phyloP scores from a whole-genome alignment of 1,140 invertebrate species.

The Muscidifurax raptorellus region DNA sequence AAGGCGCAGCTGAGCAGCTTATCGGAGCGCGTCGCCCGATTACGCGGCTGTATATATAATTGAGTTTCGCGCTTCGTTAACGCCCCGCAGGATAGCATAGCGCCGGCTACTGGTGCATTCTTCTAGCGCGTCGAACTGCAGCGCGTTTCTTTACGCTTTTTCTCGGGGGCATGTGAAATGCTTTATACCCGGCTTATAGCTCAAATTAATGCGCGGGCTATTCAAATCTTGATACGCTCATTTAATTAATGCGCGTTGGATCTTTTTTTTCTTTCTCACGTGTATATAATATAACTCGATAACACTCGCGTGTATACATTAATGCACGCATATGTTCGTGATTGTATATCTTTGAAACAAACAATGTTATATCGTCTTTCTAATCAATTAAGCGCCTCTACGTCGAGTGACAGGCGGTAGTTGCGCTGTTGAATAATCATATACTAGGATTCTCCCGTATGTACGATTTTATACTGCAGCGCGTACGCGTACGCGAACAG shows the following conservation, averaged over 20 bases:
- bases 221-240: neutral
- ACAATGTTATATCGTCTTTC: too few relatives aligned
- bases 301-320: too few relatives aligned
- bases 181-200: neutral
- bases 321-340: too few relatives aligned
- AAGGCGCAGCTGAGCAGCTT: neutral
- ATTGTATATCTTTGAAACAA: too few relatives aligned
- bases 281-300: neutral
- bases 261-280: neutral
- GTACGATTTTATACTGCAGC: too few relatives aligned
- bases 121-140: neutral
- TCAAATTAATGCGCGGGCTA: neutral
- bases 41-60: conserved; percentile 15
- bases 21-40: conserved; percentile 22
- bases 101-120: neutral
- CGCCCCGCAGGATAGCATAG: neutral
- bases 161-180: too few relatives aligned
- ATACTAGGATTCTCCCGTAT: too few relatives aligned
- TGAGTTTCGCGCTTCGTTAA: conserved; percentile 31
- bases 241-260: neutral
- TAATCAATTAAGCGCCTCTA: too few relatives aligned
- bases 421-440: too few relatives aligned
- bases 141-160: too few relatives aligned
- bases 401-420: too few relatives aligned
- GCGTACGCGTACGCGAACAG: too few relatives aligned